These are phyloP conservation scores for Priocnemis perturbator DNA, from an alignment of 2,888 invertebrate species.

Conservation along the genomic window DNA sequence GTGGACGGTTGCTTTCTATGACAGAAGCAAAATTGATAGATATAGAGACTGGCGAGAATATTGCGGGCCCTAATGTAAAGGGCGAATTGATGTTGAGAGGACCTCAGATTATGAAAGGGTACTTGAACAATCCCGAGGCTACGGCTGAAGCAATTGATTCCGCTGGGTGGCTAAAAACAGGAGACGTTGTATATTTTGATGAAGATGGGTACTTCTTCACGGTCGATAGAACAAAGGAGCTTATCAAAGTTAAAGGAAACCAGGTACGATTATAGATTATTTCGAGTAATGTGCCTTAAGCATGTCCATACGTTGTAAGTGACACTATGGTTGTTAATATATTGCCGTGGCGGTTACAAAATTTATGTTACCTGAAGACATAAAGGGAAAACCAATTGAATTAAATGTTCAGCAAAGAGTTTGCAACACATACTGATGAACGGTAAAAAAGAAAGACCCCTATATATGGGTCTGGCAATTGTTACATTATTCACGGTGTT, in stretches of 20 bases:
- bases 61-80: slow-evolving; percentile 74
- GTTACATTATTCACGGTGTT: too few relatives aligned
- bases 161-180: slow-evolving; percentile 73
- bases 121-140: slow-evolving; percentile 85
- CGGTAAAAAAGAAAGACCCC: too few relatives aligned
- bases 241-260: slow-evolving; percentile 56
- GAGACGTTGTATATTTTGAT: slow-evolving; percentile 60
- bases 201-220: slow-evolving; percentile 57
- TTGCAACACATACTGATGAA: too few relatives aligned
- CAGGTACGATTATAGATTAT: slow-evolving; percentile 12
- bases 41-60: slow-evolving; percentile 76
- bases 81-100: slow-evolving; percentile 87
- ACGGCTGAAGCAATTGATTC: slow-evolving; percentile 82
- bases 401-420: too few relatives aligned
- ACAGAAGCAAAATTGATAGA: slow-evolving; percentile 82
- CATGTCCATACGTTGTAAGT: too few relatives aligned
- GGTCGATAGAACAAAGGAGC: slow-evolving; percentile 60
- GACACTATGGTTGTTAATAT: too few relatives aligned
- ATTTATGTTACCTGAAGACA: too few relatives aligned
- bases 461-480: too few relatives aligned
- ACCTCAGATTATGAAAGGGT: slow-evolving; percentile 89
- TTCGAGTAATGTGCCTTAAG: background rate
- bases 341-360: too few relatives aligned
- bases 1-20: slow-evolving; percentile 82
- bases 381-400: too few relatives aligned